phyloP scores from a whole-genome alignment of 2,888 invertebrate species.

The Lobophora halterata region DNA sequence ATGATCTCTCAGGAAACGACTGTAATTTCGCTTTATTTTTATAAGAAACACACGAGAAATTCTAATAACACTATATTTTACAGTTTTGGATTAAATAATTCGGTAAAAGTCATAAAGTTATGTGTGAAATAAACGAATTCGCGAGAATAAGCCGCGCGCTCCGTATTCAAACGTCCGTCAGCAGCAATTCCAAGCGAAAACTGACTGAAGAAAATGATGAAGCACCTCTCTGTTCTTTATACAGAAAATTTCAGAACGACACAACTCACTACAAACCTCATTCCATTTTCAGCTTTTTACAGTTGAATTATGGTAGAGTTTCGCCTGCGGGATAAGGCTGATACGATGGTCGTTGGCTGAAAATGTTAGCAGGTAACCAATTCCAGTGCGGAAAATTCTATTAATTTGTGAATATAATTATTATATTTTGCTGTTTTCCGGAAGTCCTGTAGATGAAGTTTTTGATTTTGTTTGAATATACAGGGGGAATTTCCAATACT shows the following conservation, averaged over 20 bases:
- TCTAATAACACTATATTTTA: background rate
- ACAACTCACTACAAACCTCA: conserved; percentile 30
- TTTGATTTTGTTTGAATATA: no score
- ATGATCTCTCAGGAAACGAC: conserved; percentile 16
- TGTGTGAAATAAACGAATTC: conserved; percentile 7
- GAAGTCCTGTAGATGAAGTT: no score
- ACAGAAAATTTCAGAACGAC: conserved; percentile 40
- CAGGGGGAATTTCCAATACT: no score
- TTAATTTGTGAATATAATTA: conserved; percentile 28
- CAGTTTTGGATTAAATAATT: background rate
- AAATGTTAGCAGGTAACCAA: conserved; percentile 56
- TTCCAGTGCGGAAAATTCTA: conserved; percentile 35
- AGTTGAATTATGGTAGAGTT: conserved; percentile 11
- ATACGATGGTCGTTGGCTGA: conserved; percentile 24
- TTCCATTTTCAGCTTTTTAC: conserved; percentile 11
- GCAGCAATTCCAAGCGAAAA: conserved; percentile 39
- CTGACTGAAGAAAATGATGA: conserved; percentile 52
- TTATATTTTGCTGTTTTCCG: conserved; percentile 14
- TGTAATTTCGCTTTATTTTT: conserved; percentile 1
- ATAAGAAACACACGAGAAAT: conserved; percentile 6
- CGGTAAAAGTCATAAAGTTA: background rate
- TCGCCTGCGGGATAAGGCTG: background rate
- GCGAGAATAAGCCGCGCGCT: background rate
- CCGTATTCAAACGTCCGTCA: conserved; percentile 35
- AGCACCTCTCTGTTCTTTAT: conserved; percentile 51